phyloP scores from a whole-genome alignment of 2,888 invertebrate genomes.

The Carabus problematicus region DNA sequence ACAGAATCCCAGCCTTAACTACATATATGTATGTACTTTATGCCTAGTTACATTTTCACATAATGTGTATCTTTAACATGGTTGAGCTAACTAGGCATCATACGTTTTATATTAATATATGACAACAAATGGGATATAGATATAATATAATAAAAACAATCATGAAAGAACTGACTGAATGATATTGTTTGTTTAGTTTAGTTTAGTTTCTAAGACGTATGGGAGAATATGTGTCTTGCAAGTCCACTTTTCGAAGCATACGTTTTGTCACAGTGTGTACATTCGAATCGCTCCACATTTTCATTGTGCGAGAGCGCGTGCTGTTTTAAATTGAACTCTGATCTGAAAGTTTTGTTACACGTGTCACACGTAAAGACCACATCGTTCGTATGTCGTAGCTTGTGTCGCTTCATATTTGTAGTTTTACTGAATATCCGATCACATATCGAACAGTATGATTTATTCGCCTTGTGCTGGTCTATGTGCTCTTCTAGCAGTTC shows the following conservation, averaged over 20 bases:
- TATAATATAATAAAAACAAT: no score
- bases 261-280: not conserved
- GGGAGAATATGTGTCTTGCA: not conserved
- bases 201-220: not conserved
- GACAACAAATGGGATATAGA: no score
- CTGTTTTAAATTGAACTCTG: not conserved
- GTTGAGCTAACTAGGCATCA: no score
- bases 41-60: not conserved
- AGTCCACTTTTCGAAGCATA: not conserved
- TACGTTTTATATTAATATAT: no score
- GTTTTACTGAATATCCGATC: slow-evolving; percentile 1
- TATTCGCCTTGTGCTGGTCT: not conserved
- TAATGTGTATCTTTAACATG: no score
- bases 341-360: not conserved
- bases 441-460: not conserved
- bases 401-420: slow-evolving; percentile 9
- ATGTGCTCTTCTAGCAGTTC: not conserved
- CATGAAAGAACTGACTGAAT: no score
- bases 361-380: not conserved
- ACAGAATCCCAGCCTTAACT: slow-evolving; percentile 6
- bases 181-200: no score
- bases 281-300: not conserved
- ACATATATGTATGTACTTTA: slow-evolving; percentile 15
- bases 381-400: slow-evolving; percentile 3
- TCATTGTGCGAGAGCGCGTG: slow-evolving; percentile 6